Base-by-base conservation (phyloP, 2,888 invertebrate genomes). In the Amphipoea oculea region DNA sequence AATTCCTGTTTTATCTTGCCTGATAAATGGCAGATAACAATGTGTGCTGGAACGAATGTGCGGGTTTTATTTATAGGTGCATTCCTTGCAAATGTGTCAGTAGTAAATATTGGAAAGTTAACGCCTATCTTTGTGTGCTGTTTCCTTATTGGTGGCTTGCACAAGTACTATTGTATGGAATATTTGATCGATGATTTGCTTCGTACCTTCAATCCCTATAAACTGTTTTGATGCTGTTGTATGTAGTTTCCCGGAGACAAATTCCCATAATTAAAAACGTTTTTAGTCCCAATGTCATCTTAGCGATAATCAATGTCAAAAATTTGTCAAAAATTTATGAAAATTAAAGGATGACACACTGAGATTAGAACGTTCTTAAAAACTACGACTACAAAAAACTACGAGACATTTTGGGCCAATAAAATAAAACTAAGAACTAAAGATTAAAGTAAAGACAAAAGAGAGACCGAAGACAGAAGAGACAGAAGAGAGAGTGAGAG, bases 1-100 rank as follows among this genome's bases (percentile, higher is more conserved):
- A 84, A 86, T 80, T 81, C 81, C 75, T 48, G 63, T 73, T 81
- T 83, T 86, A 88, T 88, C 88, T 57, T n/a, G 4, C 0, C 23
- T 42, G 87, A 88, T 88, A 88, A 77, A 71, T 57, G n/a, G 54
- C 0, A 66, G 88, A 88, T 88, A 88, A 86, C 76, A 81, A 81
- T 79, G 75, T 78, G 42, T 76, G 79, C 74, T 76, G 71, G 78
- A 76, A 79, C 74, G 60, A 79, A 72, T 74, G 70, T 77, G 66
- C 60, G 1, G 14, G 45, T 45, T 63, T 63, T 79, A 85, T 82
- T 82, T 85, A 73, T 76, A 78, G 45, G 9, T 76, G 78, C 73
- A 79, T 82, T 85, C 82, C 74, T 67, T 73, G 85, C 78, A 73
- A 82, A 85, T 79, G 57, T 85, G 74, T 76, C 66, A 65, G 73